Evolutionary conservation across 2,113 vertebrate species (phyloP).

Genomic region (Electrona antarctica): DNA sequence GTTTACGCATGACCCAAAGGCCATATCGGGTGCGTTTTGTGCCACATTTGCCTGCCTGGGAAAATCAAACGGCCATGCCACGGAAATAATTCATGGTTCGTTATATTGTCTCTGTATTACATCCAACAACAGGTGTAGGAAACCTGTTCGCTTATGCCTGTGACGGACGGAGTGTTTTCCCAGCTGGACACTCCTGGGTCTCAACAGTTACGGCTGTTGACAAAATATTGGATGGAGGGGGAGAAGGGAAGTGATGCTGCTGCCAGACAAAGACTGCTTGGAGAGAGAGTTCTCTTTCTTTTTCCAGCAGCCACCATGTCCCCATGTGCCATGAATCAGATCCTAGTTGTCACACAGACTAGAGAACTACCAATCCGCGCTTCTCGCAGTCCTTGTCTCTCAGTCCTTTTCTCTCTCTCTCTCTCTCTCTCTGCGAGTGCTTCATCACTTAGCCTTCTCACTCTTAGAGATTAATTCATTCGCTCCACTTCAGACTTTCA

Average conservation of each 20-base stretch:
- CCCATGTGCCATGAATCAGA: neutral
- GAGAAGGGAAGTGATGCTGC: slow-evolving; percentile 12
- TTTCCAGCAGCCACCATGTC: slow-evolving; percentile 7
- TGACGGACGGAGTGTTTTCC: slow-evolving; percentile 31
- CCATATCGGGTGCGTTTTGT: neutral
- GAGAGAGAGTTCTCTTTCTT: neutral
- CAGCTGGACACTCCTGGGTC: slow-evolving; percentile 1
- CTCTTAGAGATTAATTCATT: slow-evolving; percentile 23
- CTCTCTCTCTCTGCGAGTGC: neutral
- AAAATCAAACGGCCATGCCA: neutral
- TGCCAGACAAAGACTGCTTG: slow-evolving; percentile 21
- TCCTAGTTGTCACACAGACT: neutral
- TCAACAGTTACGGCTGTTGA: slow-evolving; percentile 21
- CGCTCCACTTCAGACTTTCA: slow-evolving; percentile 5
- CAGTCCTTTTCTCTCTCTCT: neutral
- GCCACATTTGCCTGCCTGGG: neutral
- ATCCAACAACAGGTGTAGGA: slow-evolving; percentile 16
- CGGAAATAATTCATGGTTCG: neutral
- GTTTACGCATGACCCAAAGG: no score
- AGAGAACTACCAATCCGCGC: slow-evolving; percentile 4
- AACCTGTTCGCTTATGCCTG: slow-evolving; percentile 8
- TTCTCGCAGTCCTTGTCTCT: neutral
- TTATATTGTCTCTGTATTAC: slow-evolving; percentile 9
- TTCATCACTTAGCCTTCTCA: neutral
- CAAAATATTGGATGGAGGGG: slow-evolving; percentile 28